Percentiles rank a stretch among this genome's conserved stretches.
Conservation (phyloP, 2,113 vertebrate genomes). For the Mirza zaza region DNA sequence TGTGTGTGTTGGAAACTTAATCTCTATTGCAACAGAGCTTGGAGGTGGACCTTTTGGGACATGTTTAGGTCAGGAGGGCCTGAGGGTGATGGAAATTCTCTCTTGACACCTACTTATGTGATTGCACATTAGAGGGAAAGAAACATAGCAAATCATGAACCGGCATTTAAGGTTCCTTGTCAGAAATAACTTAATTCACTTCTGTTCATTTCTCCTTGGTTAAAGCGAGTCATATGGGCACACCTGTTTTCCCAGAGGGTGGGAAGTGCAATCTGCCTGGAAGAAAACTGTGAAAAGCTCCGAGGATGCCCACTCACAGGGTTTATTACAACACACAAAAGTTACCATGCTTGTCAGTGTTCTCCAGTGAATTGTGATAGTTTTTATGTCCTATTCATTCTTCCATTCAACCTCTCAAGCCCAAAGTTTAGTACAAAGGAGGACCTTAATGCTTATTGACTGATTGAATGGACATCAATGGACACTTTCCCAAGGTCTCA, state of each 20-base stretch:
- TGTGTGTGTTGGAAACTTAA: neutral
- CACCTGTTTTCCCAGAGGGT: neutral
- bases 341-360: neutral
- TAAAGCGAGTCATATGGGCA: neutral
- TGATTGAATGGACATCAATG: neutral
- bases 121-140: neutral
- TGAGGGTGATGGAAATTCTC: neutral
- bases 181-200: neutral
- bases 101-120: neutral
- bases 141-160: neutral
- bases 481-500: neutral
- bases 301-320: neutral
- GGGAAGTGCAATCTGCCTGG: neutral
- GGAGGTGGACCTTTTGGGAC: neutral
- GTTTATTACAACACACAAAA: neutral
- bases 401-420: neutral
- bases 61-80: neutral
- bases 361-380: neutral
- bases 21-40: neutral
- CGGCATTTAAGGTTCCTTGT: neutral
- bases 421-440: neutral
- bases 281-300: neutral
- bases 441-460: neutral
- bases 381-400: neutral
- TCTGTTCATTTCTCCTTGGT: neutral